Percentiles rank a stretch among this genome's conserved stretches.
phyloP scores from a whole-genome alignment of 2,888 invertebrate species.

The Xestia c-nigrum region DNA sequence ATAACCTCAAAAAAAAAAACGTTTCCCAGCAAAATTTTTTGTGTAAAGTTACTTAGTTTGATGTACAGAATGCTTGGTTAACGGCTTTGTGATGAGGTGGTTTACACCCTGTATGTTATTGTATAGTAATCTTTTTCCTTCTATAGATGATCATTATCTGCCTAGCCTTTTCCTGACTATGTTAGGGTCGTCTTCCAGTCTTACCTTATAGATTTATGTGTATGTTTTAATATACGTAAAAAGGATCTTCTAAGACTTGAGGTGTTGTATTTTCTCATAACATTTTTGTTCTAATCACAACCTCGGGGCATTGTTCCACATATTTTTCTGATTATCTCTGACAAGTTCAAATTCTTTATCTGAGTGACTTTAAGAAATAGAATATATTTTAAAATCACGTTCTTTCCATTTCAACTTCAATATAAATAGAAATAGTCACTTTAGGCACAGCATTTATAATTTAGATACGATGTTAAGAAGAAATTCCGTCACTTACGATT shows the following conservation, averaged over 20 bases:
- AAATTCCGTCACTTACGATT: slow-evolving; percentile 64
- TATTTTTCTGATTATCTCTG: neutral
- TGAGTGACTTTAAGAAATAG: neutral
- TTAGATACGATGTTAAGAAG: slow-evolving; percentile 38
- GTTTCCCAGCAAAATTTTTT: no score
- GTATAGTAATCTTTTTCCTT: no score
- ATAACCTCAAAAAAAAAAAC: no score
- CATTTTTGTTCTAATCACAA: no score
- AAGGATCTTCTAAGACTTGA: neutral
- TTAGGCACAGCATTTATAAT: slow-evolving; percentile 43
- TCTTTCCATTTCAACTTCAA: slow-evolving; percentile 7
- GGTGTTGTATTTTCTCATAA: neutral
- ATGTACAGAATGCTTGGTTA: no score
- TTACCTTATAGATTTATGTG: neutral
- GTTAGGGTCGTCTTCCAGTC: neutral
- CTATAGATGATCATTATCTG: neutral
- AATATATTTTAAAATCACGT: neutral
- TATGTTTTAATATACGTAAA: neutral
- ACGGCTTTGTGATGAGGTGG: no score
- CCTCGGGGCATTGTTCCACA: neutral
- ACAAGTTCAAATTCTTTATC: neutral
- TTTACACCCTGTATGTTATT: no score
- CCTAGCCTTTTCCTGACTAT: neutral
- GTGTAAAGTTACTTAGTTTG: no score
- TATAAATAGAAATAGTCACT: slow-evolving; percentile 29